These are phyloP conservation scores for Lasius fuliginosus DNA, from an alignment of 2,888 invertebrate genomes.

Conservation along the genomic window DNA sequence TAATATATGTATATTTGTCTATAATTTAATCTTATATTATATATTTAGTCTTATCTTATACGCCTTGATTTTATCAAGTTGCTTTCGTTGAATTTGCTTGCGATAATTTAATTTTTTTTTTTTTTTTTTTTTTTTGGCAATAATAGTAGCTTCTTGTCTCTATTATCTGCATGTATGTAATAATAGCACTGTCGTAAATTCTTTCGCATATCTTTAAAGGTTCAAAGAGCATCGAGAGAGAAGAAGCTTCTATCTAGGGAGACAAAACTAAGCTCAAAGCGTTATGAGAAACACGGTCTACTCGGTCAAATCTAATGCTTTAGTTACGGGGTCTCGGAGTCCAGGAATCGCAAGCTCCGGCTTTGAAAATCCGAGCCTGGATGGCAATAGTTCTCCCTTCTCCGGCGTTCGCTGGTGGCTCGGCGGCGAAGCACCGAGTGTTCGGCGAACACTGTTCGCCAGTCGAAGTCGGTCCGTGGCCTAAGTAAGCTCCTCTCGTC, in stretches of 20 bases:
- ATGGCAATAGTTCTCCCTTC: constrained; percentile 68
- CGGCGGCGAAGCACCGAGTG: constrained; percentile 60
- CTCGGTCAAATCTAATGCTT: too few species aligned
- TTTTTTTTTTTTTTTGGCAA: background rate
- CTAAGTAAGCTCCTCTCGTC: constrained; percentile 63
- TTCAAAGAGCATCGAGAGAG: background rate
- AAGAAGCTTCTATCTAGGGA: background rate
- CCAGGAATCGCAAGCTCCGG: background rate
- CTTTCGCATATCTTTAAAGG: background rate
- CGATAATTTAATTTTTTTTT: background rate
- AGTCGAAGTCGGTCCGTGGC: constrained; percentile 61
- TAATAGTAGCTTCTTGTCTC: background rate
- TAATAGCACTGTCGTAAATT: background rate
- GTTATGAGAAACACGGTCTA: background rate
- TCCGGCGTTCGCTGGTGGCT: constrained; percentile 46
- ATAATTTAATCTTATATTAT: background rate
- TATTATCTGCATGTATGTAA: background rate
- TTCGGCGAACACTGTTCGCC: constrained; percentile 61
- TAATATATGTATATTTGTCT: background rate
- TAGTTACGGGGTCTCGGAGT: too few species aligned
- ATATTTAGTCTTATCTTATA: background rate
- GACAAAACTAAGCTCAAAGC: background rate
- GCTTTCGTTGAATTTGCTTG: background rate
- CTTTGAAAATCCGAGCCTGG: constrained; percentile 68
- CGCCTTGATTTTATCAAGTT: background rate